Evolutionary conservation across 2,113 vertebrate species (phyloP).

Genomic region (Lasiurus borealis): DNA sequence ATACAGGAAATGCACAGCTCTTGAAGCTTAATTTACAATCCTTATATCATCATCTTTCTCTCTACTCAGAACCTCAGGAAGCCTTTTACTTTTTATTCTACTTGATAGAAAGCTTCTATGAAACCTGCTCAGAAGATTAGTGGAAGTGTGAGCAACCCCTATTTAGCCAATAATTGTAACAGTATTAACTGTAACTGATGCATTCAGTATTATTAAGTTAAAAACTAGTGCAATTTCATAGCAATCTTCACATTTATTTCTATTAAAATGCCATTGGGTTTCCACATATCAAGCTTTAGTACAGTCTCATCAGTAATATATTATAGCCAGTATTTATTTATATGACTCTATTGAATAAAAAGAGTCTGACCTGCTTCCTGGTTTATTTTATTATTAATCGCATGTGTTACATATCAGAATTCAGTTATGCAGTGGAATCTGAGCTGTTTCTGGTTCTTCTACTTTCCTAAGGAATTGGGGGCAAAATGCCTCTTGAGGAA

Average conservation of each 20-base stretch:
- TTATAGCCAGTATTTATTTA: not conserved
- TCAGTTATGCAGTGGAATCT: not conserved
- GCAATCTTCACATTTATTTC: conserved; percentile 49
- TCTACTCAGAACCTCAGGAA: conserved; percentile 28
- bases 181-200: conserved; percentile 58
- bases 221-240: conserved; percentile 57
- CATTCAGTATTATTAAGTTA: conserved; percentile 43
- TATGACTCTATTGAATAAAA: not conserved
- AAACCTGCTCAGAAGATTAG: conserved; percentile 37
- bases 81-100: conserved; percentile 53
- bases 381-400: not conserved
- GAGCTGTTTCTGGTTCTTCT: not conserved
- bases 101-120: conserved; percentile 62
- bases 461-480: not conserved
- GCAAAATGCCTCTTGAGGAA: not conserved
- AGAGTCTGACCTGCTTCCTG: not conserved
- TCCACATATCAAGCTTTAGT: not conserved
- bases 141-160: not conserved
- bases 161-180: conserved; percentile 52
- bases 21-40: not conserved
- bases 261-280: conserved; percentile 48
- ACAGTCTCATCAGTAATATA: not conserved
- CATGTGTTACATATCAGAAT: not conserved
- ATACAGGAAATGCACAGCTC: not conserved
- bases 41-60: conserved; percentile 33